These are phyloP conservation scores for Charaxes varanes DNA, from an alignment of 1,140 invertebrate species.

Conservation along the genomic window DNA sequence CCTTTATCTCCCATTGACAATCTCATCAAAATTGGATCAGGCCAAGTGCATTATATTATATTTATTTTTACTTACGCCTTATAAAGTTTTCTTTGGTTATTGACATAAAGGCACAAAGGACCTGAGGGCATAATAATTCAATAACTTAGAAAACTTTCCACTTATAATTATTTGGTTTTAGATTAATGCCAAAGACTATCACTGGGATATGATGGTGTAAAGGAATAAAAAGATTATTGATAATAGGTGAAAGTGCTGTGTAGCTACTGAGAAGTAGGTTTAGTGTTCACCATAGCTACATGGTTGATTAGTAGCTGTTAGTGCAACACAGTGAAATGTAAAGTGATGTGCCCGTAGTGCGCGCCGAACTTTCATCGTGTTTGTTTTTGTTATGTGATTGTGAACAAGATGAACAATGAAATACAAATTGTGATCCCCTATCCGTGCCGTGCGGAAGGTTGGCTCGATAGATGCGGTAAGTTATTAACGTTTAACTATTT, in stretches of 20 bases:
- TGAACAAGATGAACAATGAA: constrained; percentile 55
- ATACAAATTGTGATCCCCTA: constrained; percentile 59
- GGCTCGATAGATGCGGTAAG: constrained; percentile 82
- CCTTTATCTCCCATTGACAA: too few relatives aligned
- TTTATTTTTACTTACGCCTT: too few relatives aligned
- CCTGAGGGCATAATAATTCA: too few relatives aligned
- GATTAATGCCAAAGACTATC: too few relatives aligned
- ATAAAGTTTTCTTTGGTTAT: too few relatives aligned
- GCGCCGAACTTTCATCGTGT: constrained; percentile 24
- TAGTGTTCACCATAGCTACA: constrained; percentile 19
- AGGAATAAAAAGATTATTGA: too few relatives aligned
- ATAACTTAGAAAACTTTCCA: too few relatives aligned
- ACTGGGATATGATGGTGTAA: too few relatives aligned
- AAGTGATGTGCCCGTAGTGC: constrained; percentile 32
- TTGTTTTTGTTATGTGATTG: constrained; percentile 34
- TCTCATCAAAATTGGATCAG: too few relatives aligned
- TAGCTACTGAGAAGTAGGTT: constrained; percentile 30
- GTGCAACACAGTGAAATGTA: constrained; percentile 46
- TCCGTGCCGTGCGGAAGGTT: constrained; percentile 82
- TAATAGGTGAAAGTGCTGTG: constrained; percentile 57
- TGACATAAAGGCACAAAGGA: too few relatives aligned
- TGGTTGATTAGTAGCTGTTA: constrained; percentile 25
- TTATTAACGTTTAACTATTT: constrained; percentile 15
- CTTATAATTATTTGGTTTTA: too few relatives aligned
- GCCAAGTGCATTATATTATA: too few relatives aligned